Evolutionary conservation across 2,797 vertebrate genomes (phyloP), one percentile per base, ranked within the genome.

Genomic region (Chelidonichthys spinosus): DNA sequence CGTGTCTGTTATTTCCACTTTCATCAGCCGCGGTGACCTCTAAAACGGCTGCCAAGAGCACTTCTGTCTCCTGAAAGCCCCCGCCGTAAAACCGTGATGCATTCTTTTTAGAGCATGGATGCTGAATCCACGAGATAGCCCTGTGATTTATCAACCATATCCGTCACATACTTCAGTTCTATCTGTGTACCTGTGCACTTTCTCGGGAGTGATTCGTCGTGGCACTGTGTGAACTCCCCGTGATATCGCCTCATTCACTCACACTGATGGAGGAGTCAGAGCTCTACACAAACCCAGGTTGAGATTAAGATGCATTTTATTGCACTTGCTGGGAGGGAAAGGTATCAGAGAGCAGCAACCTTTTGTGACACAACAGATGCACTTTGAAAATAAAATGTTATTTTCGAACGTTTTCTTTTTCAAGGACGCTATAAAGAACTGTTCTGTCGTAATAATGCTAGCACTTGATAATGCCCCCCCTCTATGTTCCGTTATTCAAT

Each of bases 261-360:
- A 67, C 64, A 59, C 63, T 83, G 79, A 87, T 69, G 58, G 79
- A 89, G 62, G 74, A 84, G 78, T 37, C 25, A 2, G 25, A 25
- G 53, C 65, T 36, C 6, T 42, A 63, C 37, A 58, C 56, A 82
- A 72, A 79, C 73, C 37, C 40, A 6, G 58, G 72, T 67, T 71
- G 64, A 77, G 82, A 83, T 77, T 74, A 73, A 82, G 84, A 87
- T 60, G 32, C 10, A 72, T 79, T 83, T 82, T 72, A 71, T 73
- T 63, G 59, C 53, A 6, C 56, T n/a, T 35, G 62, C 25, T 13
- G 52, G 11, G 68, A 63, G 72, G 49, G 32, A 43, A 64, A 55
- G 52, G 52, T 1, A 36, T 1, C 42, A 36, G 18, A 39, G 39
- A 11, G 15, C 25, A 10, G 44, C 55, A 25, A 62, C 15, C 11